Conservation (phyloP, 2,113 vertebrate species). For the Muntiacus muntjak region DNA sequence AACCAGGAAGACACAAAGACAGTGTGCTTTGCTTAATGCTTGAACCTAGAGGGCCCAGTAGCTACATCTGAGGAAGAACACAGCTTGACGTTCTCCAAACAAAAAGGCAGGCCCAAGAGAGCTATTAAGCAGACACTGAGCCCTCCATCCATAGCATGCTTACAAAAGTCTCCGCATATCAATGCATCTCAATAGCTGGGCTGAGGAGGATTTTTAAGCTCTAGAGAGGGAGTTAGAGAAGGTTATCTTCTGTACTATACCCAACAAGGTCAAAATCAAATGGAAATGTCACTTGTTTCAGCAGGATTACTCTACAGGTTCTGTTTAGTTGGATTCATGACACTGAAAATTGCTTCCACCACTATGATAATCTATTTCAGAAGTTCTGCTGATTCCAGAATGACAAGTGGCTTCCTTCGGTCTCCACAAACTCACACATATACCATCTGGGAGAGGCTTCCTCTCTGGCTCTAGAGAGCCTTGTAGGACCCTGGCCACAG, state of each 20-base stretch:
- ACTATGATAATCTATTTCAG: background rate
- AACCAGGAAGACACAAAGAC: background rate
- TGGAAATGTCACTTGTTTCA: background rate
- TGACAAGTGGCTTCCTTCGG: background rate
- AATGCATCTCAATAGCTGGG: background rate
- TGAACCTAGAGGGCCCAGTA: background rate
- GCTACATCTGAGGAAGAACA: background rate
- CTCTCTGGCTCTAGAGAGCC: background rate
- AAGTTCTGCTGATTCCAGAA: background rate
- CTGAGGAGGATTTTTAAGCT: background rate
- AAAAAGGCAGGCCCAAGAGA: background rate
- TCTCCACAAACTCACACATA: background rate
- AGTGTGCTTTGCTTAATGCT: background rate
- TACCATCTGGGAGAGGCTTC: background rate
- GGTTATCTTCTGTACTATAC: background rate
- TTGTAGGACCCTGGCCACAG: background rate
- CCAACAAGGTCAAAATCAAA: background rate
- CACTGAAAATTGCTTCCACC: background rate
- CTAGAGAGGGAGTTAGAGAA: background rate
- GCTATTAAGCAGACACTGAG: background rate
- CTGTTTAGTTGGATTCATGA: background rate
- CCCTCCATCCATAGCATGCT: background rate
- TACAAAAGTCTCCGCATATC: fast-evolving
- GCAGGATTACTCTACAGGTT: background rate
- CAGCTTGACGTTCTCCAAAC: background rate